phyloP scores from a whole-genome alignment of 64 coral and sea anemone species.

The Cladopsammia gracilis region DNA sequence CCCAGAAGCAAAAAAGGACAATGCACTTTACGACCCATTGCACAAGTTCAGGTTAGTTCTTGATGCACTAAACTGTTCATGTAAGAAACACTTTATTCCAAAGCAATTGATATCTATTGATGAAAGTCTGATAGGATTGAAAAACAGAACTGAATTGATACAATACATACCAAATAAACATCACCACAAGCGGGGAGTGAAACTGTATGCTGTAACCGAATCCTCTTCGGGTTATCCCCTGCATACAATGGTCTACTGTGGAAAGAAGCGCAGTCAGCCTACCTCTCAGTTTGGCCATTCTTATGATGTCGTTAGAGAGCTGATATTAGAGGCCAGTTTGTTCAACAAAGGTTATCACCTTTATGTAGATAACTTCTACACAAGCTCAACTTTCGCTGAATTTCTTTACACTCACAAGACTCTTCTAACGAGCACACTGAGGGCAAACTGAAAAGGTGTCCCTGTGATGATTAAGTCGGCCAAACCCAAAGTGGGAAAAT shows the following conservation, averaged over 20 bases:
- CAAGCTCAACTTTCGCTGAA: slow-evolving; percentile 29
- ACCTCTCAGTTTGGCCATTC: slow-evolving; percentile 58
- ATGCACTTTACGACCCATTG: slow-evolving; percentile 55
- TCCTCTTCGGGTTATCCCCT: slow-evolving; percentile 23
- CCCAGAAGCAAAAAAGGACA: slow-evolving; percentile 44
- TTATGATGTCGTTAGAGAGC: slow-evolving; percentile 32
- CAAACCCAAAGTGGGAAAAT: slow-evolving; percentile 53
- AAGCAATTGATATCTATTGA: slow-evolving; percentile 50
- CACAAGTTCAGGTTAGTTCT: slow-evolving; percentile 61
- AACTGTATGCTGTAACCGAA: slow-evolving; percentile 44
- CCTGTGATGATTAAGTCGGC: slow-evolving; percentile 47
- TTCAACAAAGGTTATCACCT: slow-evolving; percentile 55
- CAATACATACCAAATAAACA: slow-evolving; percentile 75
- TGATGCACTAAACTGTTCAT: slow-evolving; percentile 53
- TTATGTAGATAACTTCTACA: slow-evolving; percentile 62
- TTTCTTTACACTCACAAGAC: slow-evolving; percentile 13
- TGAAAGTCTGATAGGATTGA: slow-evolving; percentile 61
- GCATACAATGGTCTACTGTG: slow-evolving; percentile 55
- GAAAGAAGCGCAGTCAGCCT: slow-evolving; percentile 29
- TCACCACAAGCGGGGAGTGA: slow-evolving; percentile 69
- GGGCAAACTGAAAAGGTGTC: slow-evolving; percentile 49
- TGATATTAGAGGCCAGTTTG: slow-evolving; percentile 19
- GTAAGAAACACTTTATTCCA: slow-evolving; percentile 33
- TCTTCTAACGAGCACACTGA: slow-evolving; percentile 18
- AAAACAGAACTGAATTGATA: slow-evolving; percentile 64